Evolutionary conservation across 2,888 invertebrate genomes (phyloP), one percentile per base, ranked within the genome.

Genomic region (Polyommatus icarus): DNA sequence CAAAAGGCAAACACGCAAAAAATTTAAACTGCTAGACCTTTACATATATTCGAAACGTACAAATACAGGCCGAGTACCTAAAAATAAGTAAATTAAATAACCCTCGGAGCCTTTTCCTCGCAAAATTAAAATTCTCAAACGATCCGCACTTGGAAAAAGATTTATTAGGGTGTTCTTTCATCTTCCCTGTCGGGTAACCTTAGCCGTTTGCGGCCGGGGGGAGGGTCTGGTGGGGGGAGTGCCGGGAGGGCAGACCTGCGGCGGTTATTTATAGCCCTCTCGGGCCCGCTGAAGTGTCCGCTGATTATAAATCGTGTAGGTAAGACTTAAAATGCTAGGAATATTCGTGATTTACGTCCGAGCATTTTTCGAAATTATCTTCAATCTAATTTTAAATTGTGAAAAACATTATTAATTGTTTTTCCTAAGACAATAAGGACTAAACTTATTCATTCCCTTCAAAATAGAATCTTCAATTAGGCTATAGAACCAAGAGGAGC

Each of bases 81-180:
- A 79, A 81, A 79, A 81, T 81, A 80, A 79, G 80, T 81, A 81
- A 81, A 81, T 81, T 81, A 81, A 80, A 80, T 80, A 79, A 79
- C 79, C 79, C 82, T 82, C 81, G 82, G 79, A 83, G 82, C 84
- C 82, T 83, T 85, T 81, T 86, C 85, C 86, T 86, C 86, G 86
- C 89, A 87, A 91, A 92, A 92, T 93, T 91, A 92, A 93, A 93
- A 93, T 92, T 92, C 92, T 91, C 91, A 87, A 91, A 92, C 91
- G 88, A 90, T 90, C 87, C 90, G 84, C 91, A 91, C 91, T 92
- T 92, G 91, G 92, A 91, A 93, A 91, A 89, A 94, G 93, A 93
- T 93, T 92, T 92, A 93, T 93, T 88, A 85, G 90, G 89, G 89
- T 87, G 85, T 90, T 92, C 92, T 93, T 93, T 93, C 92, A 93